Evolutionary conservation across 2,797 vertebrate species (phyloP).

Genomic region (Gila robusta): DNA sequence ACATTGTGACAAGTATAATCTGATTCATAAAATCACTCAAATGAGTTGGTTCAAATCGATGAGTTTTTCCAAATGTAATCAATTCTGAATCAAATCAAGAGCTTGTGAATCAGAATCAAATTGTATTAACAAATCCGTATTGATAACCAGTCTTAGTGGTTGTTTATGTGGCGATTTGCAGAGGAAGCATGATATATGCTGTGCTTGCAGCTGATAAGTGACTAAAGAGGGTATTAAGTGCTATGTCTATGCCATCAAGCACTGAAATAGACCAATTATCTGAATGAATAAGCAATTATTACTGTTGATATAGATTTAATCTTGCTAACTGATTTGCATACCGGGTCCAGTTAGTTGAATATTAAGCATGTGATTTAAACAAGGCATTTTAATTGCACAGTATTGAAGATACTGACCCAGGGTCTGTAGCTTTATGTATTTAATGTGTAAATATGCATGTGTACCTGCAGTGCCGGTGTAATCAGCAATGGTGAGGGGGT

Average conservation of each 20-base stretch:
- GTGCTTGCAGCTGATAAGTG: not conserved
- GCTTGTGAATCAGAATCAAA: conserved; percentile 15
- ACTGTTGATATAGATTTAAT: conserved; percentile 25
- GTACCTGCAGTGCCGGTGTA: conserved; percentile 95
- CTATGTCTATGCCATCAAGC: conserved; percentile 10
- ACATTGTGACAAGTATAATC: not conserved
- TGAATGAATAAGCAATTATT: conserved; percentile 35
- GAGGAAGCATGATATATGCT: not conserved
- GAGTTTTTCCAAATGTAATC: not conserved
- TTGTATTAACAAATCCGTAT: not conserved
- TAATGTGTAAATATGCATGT: not conserved
- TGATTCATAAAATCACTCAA: not conserved
- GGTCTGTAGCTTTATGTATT: not conserved
- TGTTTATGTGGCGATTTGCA: not conserved
- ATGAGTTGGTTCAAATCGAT: too few species aligned
- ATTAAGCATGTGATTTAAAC: conserved; percentile 2
- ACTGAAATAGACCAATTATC: conserved; percentile 34
- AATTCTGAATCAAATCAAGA: not conserved
- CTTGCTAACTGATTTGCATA: conserved; percentile 30
- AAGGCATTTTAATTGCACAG: conserved; percentile 12
- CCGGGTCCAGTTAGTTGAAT: not conserved
- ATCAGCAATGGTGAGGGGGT: conserved; percentile 88
- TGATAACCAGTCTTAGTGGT: not conserved
- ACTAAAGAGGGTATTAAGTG: conserved; percentile 21
- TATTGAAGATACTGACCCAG: conserved; percentile 7